Evolutionary conservation across 2,113 vertebrate genomes (phyloP).

Genomic region (Lutjanus erythropterus): DNA sequence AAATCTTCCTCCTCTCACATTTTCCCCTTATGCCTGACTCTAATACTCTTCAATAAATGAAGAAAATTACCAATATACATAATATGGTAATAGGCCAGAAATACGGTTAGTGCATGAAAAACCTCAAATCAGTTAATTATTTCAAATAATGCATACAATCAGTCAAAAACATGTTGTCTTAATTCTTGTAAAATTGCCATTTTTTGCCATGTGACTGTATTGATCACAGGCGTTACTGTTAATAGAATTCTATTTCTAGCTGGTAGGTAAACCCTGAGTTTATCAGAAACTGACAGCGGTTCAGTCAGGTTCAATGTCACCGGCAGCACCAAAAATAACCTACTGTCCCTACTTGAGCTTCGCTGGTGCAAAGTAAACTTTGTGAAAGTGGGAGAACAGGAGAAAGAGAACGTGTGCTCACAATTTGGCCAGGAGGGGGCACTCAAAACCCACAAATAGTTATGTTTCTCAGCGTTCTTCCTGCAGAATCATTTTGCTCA

Average conservation of each 20-base stretch:
- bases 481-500: not conserved
- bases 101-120: not conserved
- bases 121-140: not conserved
- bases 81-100: not conserved
- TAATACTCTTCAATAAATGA: no score
- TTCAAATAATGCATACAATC: not conserved
- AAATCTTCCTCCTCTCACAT: no score
- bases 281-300: constrained; percentile 72
- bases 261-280: constrained; percentile 49
- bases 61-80: no score
- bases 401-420: not conserved
- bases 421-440: constrained; percentile 49
- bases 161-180: not conserved
- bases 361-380: constrained; percentile 24
- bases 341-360: not conserved
- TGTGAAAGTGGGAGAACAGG: not conserved
- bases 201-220: constrained; percentile 50
- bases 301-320: constrained; percentile 64
- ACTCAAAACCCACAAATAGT: not conserved
- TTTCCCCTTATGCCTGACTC: no score
- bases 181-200: constrained; percentile 35
- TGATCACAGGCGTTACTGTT: constrained; percentile 47
- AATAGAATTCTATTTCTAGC: constrained; percentile 70
- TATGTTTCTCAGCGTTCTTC: not conserved
- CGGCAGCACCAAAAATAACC: constrained; percentile 67